Evolutionary conservation across 2,888 invertebrate species (phyloP), one percentile per base, ranked within the genome.

Genomic region (Anorthoa munda): DNA sequence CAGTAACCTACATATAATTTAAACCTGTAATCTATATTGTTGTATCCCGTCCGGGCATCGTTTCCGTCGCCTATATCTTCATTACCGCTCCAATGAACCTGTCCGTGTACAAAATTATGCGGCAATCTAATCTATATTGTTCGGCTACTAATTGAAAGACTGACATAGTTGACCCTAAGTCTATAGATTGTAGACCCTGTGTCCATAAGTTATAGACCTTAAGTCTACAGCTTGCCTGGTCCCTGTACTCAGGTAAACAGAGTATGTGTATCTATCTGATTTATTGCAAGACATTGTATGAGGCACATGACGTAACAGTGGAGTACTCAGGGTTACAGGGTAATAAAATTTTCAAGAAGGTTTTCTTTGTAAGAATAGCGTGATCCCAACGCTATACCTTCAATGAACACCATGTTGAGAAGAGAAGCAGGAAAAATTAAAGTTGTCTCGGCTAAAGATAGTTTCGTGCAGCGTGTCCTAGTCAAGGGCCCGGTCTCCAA

Each of bases 111-210:
- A 69, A 82, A 56, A 75, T 79, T 75, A 83, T 66, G 50, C 64
- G 50, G 51, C 64, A 58, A 58, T 63, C 50, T 53, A 31, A 74
- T 67, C 51, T 67, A 67, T 72, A 69, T 83, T 69, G 72, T 59
- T 56, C 23, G 21, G 17, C n/a, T 56, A 48, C 66, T 72, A 81
- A 81, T 75, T 81, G 79, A 75, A 69, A 75, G 59, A 64, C 60
- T 64, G 26, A 64, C 21, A 59, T 55, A 58, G 9, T 68, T 21
- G 48, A 26, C 53, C 9, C 1, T 61, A 48, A 46, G 26, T 68
- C n/a, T n/a, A 77, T 39, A 50, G 26, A 1, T 45, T 60, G 60
- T 21, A 15, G 21, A 9, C 39, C 13, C n/a, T n/a, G 11, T 39
- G n/a, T 39, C n/a, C 13, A 39, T 50, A 18, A 2, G 1, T 18